Evolutionary conservation across 2,797 vertebrate genomes (phyloP), one percentile per base, ranked within the genome.

Genomic region (Gymnocypris eckloni): DNA sequence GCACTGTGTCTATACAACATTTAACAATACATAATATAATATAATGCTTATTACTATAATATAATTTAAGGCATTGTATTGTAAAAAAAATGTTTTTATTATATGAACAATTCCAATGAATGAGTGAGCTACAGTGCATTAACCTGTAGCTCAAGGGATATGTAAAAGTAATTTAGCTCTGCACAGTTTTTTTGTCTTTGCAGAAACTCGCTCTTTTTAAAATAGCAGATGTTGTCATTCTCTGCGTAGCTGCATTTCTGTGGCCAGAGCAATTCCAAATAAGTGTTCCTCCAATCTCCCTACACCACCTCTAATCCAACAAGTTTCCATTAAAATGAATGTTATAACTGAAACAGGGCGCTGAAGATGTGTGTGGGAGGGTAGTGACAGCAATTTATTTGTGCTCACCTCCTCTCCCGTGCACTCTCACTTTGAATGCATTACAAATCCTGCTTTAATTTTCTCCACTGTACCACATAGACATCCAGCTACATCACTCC

Each of bases 391-490:
- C 90, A 90, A 87, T 91, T 91, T 92, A 84, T 90, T 90, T 87
- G 85, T 86, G 82, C 82, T 86, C 71, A 88, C 87, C 85, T 92
- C 90, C 88, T 84, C 86, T 88, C 82, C 81, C 82, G 85, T 83
- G 78, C 85, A 77, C 84, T 61, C 81, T 88, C 87, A 61, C 88
- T 89, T 91, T 91, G 87, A 91, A 89, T 89, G 90, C 90, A 89
- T 91, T 90, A 91, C 87, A 92, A 91, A 91, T 89, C 87, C 87
- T 56, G 86, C 89, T 91, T 92, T 92, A 91, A 92, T 89, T 87
- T 91, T 91, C 87, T 90, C 84, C 22, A 83, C 86, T 87, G 85
- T 85, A 85, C 85, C 39, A 82, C 84, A 86, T 82, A 87, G 89
- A 91, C 91, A 92, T 90, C 85, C 85, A 88, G 75, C 85, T 91